These are phyloP conservation scores for Hiodon tergisus DNA, from an alignment of 2,113 vertebrate species.

Conservation along the genomic window DNA sequence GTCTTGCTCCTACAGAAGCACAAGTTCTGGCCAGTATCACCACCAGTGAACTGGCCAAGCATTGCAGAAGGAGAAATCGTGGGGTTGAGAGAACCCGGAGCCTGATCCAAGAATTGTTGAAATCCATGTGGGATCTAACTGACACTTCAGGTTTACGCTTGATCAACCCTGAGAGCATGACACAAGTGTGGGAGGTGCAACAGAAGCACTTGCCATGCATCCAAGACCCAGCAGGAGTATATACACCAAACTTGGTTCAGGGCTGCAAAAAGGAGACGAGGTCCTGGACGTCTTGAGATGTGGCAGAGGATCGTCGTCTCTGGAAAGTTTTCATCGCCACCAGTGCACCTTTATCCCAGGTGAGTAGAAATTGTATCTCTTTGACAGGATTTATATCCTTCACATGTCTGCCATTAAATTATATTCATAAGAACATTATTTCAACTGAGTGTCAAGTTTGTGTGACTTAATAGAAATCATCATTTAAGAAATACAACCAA, in stretches of 20 bases:
- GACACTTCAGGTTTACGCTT: conserved; percentile 1
- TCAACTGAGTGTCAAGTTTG: neutral
- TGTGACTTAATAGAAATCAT: conserved; percentile 8
- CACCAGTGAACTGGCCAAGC: conserved; percentile 16
- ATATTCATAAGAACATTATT: conserved; percentile 8
- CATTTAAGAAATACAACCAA: conserved; percentile 2
- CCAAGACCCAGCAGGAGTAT: conserved; percentile 6
- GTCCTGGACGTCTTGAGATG: conserved; percentile 14
- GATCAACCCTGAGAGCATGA: conserved; percentile 4
- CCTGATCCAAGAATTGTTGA: conserved; percentile 7
- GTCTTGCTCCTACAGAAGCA: conserved; percentile 21
- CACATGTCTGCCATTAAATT: conserved; percentile 4
- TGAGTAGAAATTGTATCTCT: conserved; percentile 1
- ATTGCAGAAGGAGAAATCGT: conserved; percentile 14
- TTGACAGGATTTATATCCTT: conserved; percentile 8
- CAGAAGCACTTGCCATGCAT: conserved; percentile 12
- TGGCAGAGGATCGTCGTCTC: conserved; percentile 29
- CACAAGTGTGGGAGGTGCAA: neutral
- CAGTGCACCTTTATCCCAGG: conserved; percentile 32
- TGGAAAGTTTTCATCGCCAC: conserved; percentile 34
- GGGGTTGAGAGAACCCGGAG: conserved; percentile 5
- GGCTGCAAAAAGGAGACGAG: conserved; percentile 25
- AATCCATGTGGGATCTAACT: conserved; percentile 10
- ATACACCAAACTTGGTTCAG: conserved; percentile 2
- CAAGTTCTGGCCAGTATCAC: conserved; percentile 21